These are phyloP conservation scores for Silurus meridionalis DNA, from an alignment of 2,113 vertebrate species.

Conservation along the genomic window DNA sequence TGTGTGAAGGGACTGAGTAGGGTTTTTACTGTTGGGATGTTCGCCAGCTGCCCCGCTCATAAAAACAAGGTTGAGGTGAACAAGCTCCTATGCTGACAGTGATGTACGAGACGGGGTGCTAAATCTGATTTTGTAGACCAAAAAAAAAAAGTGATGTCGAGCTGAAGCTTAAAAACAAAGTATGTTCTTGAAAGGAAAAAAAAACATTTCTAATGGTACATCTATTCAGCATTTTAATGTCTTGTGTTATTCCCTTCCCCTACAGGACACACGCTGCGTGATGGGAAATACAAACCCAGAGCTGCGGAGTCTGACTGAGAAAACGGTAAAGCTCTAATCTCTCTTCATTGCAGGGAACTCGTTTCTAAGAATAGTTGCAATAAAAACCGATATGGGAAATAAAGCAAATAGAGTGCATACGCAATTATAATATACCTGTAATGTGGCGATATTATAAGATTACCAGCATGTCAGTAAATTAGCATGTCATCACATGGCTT, in stretches of 20 bases:
- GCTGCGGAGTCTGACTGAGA: constrained; percentile 8
- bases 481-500: background rate
- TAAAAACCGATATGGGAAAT: background rate
- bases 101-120: background rate
- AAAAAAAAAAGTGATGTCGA: background rate
- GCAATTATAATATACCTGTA: background rate
- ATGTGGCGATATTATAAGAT: background rate
- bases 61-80: background rate
- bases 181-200: background rate
- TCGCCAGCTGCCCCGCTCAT: background rate
- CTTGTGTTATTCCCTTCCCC: background rate
- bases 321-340: background rate
- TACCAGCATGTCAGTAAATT: background rate
- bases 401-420: background rate
- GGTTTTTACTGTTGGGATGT: background rate
- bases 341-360: background rate
- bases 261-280: background rate
- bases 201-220: background rate
- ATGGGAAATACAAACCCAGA: constrained; percentile 2
- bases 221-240: background rate
- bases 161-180: background rate
- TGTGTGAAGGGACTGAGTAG: background rate
- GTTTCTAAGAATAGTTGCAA: background rate
- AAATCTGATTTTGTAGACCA: background rate
- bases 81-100: background rate